Conservation (phyloP, 2,797 vertebrate genomes). For the Acrossocheilus fasciatus region DNA sequence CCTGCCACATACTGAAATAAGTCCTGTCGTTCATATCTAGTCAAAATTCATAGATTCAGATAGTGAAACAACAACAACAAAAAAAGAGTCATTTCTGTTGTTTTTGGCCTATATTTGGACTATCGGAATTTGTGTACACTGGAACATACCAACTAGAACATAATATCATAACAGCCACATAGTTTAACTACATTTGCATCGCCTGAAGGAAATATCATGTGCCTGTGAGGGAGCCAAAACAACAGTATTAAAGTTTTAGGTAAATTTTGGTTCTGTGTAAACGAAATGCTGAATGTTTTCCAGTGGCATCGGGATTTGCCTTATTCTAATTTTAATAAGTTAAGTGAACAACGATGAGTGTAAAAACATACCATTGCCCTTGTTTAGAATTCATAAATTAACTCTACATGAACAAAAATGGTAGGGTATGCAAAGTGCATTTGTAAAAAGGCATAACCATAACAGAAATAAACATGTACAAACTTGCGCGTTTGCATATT, state of each 20-base stretch:
- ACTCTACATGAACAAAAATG: background rate
- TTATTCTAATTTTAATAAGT: background rate
- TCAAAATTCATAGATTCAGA: slow-evolving; percentile 58
- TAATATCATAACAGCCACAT: background rate
- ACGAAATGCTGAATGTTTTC: background rate
- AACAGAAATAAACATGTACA: background rate
- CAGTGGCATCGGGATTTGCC: background rate
- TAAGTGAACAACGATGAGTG: background rate
- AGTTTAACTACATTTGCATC: slow-evolving; percentile 1
- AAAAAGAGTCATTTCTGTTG: slow-evolving; percentile 10
- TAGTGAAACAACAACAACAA: slow-evolving; percentile 13
- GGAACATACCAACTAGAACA: background rate
- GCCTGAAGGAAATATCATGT: background rate
- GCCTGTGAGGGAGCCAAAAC: background rate
- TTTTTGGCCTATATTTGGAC: slow-evolving; percentile 20
- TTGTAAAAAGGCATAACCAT: background rate
- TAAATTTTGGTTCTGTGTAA: background rate
- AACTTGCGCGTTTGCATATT: background rate
- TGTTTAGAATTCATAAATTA: background rate
- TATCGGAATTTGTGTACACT: background rate
- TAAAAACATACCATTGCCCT: background rate
- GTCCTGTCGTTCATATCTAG: slow-evolving; percentile 75
- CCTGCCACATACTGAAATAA: slow-evolving; percentile 79
- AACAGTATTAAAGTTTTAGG: background rate
- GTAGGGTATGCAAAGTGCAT: background rate